A percentile compares a stretch with the other conserved stretches of the same genome.
phyloP scores from a whole-genome alignment of 2,797 vertebrate genomes.

The Lithobates pipiens region DNA sequence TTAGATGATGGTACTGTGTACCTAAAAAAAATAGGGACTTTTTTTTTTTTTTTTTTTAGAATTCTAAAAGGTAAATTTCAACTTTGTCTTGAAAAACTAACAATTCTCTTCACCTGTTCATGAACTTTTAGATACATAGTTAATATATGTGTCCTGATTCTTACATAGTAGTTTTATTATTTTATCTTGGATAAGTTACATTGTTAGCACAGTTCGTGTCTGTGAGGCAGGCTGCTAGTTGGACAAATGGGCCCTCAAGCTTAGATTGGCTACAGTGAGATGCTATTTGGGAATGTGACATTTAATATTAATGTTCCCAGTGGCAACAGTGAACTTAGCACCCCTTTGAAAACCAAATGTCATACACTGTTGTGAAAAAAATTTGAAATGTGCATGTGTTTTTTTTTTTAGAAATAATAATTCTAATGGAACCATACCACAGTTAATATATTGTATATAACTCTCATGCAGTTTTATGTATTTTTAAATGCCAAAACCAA shows the following conservation, averaged over 20 bases:
- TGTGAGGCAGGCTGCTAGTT: neutral
- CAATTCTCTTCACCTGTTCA: neutral
- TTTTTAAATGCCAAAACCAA: no score
- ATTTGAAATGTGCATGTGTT: neutral
- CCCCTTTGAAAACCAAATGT: neutral
- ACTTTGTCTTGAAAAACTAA: neutral
- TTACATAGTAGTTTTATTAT: neutral
- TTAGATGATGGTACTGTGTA: no score
- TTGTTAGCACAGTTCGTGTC: neutral
- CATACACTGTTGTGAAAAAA: neutral
- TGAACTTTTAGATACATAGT: neutral
- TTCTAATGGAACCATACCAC: neutral
- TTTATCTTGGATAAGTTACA: neutral
- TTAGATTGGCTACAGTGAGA: neutral
- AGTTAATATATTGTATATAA: neutral
- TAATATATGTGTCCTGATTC: neutral
- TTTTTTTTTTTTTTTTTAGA: no score
- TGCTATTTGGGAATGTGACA: conserved; percentile 12
- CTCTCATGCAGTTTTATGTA: neutral
- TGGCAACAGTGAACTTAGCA: conserved; percentile 1
- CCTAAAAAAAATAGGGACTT: no score
- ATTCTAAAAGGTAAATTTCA: no score
- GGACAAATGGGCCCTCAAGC: neutral
- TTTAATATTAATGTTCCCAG: conserved; percentile 9
- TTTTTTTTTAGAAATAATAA: neutral